phyloP scores from a whole-genome alignment of 2,797 vertebrate genomes.

The Fistularia commersonii region DNA sequence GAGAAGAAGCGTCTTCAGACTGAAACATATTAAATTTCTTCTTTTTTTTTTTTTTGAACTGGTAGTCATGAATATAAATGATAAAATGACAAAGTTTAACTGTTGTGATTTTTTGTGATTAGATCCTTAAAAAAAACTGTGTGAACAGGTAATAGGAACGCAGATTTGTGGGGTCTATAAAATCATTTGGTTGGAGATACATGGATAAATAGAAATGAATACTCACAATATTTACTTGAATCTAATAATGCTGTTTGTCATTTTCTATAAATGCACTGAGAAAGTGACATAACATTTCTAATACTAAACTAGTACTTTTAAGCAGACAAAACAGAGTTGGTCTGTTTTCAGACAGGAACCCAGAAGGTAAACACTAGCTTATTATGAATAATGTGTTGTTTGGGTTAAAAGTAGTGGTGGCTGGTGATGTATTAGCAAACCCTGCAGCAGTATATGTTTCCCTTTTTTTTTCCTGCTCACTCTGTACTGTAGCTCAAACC shows the following conservation, averaged over 20 bases:
- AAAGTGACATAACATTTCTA: background rate
- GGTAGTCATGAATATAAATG: background rate
- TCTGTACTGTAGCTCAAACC: background rate
- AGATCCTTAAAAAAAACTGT: background rate
- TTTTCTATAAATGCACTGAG: background rate
- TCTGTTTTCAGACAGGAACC: background rate
- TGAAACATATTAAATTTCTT: constrained; percentile 2
- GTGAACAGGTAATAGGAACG: background rate
- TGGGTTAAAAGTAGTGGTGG: too few relatives aligned
- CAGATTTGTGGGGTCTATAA: too few relatives aligned
- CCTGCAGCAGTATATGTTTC: constrained; percentile 2
- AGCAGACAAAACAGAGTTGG: too few relatives aligned
- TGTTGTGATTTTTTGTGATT: too few relatives aligned
- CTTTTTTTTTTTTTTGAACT: background rate
- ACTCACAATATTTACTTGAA: background rate
- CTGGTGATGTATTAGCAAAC: background rate
- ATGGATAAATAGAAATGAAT: background rate
- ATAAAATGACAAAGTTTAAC: background rate
- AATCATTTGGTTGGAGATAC: too few relatives aligned
- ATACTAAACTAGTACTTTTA: background rate
- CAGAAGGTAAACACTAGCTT: background rate
- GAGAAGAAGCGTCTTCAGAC: background rate
- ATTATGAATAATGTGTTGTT: too few relatives aligned
- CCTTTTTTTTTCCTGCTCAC: background rate
- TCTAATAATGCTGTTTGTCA: background rate